Evolutionary conservation across 2,113 vertebrate species (phyloP), one percentile per base, ranked within the genome.

Genomic region (Cheilinus undulatus): DNA sequence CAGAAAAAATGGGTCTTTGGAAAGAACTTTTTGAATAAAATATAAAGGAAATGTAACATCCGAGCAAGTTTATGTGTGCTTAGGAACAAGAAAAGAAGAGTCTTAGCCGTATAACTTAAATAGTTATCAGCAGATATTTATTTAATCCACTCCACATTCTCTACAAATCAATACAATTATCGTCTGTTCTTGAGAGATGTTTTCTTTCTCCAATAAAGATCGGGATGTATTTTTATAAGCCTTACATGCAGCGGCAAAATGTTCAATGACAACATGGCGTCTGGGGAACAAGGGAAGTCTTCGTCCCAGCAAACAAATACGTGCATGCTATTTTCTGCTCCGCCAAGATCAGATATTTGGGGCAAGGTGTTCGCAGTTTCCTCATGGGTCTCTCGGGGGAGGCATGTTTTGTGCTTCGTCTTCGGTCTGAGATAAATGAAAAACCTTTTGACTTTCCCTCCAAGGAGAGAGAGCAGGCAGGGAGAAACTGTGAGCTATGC

Each of bases 321-420:
- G 28, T 36, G 72, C 71, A 80, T 86, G 86, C 86, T 93, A 92
- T 92, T 92, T 91, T 91, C 84, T 90, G 86, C 90, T 82, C 64
- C 87, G 86, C 86, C 85, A 82, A 88, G 91, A 92, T 90, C 91
- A 92, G 88, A 81, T 93, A 93, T 92, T 93, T 92, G 88, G 91
- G 91, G 88, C 91, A 92, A 92, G 91, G 91, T 93, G 90, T 93
- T 89, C 68, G 73, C 80, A 74, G 88, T 82, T 92, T 91, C 88
- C 89, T 90, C 48, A 45, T 87, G 87, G 87, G 82, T 86, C 65
- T 90, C 88, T 88, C 87, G 3, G 61, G 90, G 89, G 89, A 92
- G 68, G 71, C 26, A 10, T 83, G 87, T 91, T 90, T 87, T 86
- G 84, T 83, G 86, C 86, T 89, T 88, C 77, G 73, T 91, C 89